Evolutionary conservation across 2,888 invertebrate genomes (phyloP).

Genomic region (Lottia gigantea): DNA sequence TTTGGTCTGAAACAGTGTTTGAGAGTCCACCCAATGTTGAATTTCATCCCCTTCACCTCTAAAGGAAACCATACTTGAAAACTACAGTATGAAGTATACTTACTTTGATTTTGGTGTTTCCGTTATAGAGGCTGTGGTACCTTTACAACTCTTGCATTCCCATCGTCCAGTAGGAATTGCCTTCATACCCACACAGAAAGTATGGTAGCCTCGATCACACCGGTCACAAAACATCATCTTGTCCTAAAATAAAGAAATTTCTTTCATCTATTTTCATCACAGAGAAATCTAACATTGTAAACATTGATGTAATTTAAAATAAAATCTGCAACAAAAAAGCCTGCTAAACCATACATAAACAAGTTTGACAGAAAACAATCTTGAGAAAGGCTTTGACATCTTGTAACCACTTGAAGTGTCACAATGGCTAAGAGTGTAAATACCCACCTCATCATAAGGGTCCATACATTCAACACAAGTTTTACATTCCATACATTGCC

Average conservation of each 20-base stretch:
- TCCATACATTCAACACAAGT: constrained; percentile 86
- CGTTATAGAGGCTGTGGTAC: constrained; percentile 32
- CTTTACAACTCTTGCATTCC: constrained; percentile 77
- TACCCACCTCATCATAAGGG: constrained; percentile 77
- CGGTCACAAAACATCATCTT: constrained; percentile 95
- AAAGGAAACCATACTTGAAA: background rate
- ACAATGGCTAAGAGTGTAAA: background rate
- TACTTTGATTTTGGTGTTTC: background rate
- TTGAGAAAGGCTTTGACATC: background rate
- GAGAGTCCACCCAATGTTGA: no score
- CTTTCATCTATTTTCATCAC: no score
- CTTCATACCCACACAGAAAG: constrained; percentile 86
- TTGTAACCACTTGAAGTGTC: background rate
- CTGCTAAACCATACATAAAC: no score
- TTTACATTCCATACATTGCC: constrained; percentile 96
- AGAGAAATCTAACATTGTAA: no score
- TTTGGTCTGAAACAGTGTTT: no score
- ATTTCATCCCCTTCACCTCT: no score
- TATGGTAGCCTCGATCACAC: constrained; percentile 93
- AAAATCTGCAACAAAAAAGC: no score
- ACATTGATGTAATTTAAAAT: no score
- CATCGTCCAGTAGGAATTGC: constrained; percentile 87
- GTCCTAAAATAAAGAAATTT: constrained; percentile 70
- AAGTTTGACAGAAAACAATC: no score
- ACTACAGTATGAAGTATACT: background rate